phyloP scores from a whole-genome alignment of 2,888 invertebrate genomes.

The Megamerina dolium region DNA sequence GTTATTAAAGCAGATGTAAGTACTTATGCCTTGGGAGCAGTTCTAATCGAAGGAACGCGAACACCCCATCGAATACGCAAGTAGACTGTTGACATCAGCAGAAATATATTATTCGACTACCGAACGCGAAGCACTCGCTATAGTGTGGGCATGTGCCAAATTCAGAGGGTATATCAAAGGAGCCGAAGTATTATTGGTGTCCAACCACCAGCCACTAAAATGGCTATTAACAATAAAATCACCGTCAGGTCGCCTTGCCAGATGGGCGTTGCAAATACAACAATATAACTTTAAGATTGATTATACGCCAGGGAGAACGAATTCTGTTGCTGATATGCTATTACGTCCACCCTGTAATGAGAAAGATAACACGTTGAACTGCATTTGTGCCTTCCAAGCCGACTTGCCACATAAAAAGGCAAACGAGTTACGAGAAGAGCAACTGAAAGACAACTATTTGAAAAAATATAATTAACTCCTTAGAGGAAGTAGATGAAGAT shows the following conservation, averaged over 20 bases:
- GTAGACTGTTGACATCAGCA: slow-evolving; percentile 24
- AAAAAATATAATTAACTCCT: background rate
- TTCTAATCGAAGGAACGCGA: slow-evolving; percentile 19
- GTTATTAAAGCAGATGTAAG: background rate
- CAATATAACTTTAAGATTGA: slow-evolving; percentile 38
- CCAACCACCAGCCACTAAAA: slow-evolving; percentile 50
- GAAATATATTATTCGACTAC: slow-evolving; percentile 44
- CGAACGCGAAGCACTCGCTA: slow-evolving; percentile 40
- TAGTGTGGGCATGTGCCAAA: slow-evolving; percentile 26
- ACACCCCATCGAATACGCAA: slow-evolving; percentile 24
- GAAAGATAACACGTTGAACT: background rate
- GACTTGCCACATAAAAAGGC: slow-evolving; percentile 10
- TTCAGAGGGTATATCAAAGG: slow-evolving; percentile 46
- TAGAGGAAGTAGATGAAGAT: slow-evolving; percentile 1
- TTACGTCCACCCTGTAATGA: slow-evolving; percentile 10
- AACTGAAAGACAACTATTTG: no score
- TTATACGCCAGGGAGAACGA: slow-evolving; percentile 38
- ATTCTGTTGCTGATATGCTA: slow-evolving; percentile 13
- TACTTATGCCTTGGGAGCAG: slow-evolving; percentile 8
- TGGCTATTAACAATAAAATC: no score
- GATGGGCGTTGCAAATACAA: slow-evolving; percentile 48
- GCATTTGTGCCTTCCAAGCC: slow-evolving; percentile 7
- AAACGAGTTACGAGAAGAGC: slow-evolving; percentile 11
- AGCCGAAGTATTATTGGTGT: slow-evolving; percentile 27
- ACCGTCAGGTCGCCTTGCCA: slow-evolving; percentile 43